phyloP scores from a whole-genome alignment of 35 echinoderm and acorn worm genomes.

The Ophioderma brevispina region DNA sequence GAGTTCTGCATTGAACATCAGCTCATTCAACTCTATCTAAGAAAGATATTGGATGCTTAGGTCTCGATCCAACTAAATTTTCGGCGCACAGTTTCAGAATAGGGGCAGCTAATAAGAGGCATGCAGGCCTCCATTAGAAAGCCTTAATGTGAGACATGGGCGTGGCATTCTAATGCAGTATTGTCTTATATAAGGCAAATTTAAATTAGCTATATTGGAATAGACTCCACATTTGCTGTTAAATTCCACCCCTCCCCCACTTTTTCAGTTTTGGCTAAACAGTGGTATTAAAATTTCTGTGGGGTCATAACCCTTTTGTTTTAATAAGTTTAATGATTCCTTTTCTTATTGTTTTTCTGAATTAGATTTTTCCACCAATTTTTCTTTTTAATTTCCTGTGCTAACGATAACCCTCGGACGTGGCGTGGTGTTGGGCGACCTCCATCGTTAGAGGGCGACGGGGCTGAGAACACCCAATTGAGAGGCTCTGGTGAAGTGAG shows the following conservation, averaged over 20 bases:
- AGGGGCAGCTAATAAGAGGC: neutral
- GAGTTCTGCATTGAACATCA: neutral
- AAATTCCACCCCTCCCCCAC: too few species aligned
- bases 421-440: neutral
- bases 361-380: too few species aligned
- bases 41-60: neutral
- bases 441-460: neutral
- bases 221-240: too few species aligned
- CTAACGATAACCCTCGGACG: neutral
- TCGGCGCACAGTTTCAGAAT: neutral
- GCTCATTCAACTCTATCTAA: too few species aligned
- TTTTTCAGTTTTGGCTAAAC: too few species aligned
- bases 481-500: neutral
- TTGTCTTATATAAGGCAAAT: neutral
- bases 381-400: too few species aligned
- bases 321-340: too few species aligned
- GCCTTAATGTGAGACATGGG: neutral
- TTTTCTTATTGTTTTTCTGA: too few species aligned
- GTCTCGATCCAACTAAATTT: neutral
- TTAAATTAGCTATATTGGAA: neutral
- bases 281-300: neutral
- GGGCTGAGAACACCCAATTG: neutral
- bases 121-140: neutral
- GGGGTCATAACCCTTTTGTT: too few species aligned
- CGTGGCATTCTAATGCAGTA: neutral